Conservation (phyloP, 2,888 invertebrate species). For the Colostygia pectinataria region DNA sequence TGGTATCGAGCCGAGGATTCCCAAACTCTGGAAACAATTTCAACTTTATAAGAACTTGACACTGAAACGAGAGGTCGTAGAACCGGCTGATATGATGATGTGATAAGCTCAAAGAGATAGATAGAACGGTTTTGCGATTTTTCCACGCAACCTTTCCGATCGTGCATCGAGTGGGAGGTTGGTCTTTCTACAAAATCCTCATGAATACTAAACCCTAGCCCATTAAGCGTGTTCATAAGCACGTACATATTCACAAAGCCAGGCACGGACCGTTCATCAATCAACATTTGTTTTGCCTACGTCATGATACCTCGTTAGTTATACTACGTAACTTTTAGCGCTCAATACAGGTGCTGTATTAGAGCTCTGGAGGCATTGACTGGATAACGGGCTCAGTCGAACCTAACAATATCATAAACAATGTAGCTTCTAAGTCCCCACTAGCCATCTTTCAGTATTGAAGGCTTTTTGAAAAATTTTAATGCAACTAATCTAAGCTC, state of each 20-base stretch:
- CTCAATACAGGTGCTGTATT: background rate
- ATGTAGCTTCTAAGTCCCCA: background rate
- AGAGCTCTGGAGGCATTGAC: constrained; percentile 1
- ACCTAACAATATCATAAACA: too few species aligned
- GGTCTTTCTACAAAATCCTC: background rate
- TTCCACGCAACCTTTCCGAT: too few species aligned
- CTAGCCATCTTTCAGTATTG: background rate
- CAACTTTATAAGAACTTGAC: background rate
- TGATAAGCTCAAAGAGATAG: too few species aligned
- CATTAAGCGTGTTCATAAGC: background rate
- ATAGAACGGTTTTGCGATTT: too few species aligned
- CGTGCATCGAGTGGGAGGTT: too few species aligned
- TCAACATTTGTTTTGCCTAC: constrained; percentile 19
- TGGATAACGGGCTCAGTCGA: background rate
- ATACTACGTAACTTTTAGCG: constrained; percentile 1
- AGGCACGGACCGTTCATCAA: constrained; percentile 23
- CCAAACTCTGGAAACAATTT: constrained; percentile 87
- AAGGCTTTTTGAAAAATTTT: too few species aligned
- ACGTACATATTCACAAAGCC: constrained; percentile 7
- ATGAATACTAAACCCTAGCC: constrained; percentile 2
- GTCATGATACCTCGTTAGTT: constrained; percentile 10
- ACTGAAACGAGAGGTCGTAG: background rate
- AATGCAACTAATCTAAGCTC: too few species aligned
- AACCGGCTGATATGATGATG: too few species aligned
- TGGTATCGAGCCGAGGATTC: constrained; percentile 96